Conservation (phyloP, 1,140 invertebrate species). For the Cydia strobilella region DNA sequence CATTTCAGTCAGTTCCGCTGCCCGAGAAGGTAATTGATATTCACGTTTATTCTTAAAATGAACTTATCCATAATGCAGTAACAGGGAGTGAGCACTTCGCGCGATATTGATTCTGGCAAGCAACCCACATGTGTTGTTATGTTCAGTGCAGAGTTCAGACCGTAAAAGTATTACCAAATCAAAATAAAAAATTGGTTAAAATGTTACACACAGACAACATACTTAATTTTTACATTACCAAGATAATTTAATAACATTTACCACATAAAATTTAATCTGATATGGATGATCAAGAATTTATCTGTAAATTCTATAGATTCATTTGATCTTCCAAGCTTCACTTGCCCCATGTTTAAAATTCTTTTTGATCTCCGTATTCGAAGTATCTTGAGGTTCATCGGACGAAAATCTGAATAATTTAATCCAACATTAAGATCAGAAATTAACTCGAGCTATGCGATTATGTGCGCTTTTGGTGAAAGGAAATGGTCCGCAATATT, state of each 20-base stretch:
- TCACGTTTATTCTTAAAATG: conserved; percentile 28
- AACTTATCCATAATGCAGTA: conserved; percentile 21
- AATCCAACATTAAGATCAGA: no score
- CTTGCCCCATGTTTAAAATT: no score
- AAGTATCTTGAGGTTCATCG: no score
- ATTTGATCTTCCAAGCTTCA: no score
- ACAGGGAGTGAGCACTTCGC: conserved; percentile 16
- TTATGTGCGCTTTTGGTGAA: no score
- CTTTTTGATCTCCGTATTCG: no score
- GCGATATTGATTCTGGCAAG: conserved; percentile 30
- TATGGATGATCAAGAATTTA: no score
- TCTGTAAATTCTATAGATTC: no score
- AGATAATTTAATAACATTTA: not conserved
- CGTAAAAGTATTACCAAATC: not conserved
- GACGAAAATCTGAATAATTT: no score
- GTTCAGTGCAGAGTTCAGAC: not conserved
- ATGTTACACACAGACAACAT: not conserved
- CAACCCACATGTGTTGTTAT: conserved; percentile 8
- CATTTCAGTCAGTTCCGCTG: not conserved
- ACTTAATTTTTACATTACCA: not conserved
- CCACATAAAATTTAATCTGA: no score
- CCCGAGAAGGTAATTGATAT: conserved; percentile 8
- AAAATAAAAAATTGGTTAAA: not conserved
- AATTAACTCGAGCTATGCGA: no score
- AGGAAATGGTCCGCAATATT: no score